These are phyloP conservation scores for Lasioglossum calceatum DNA, from an alignment of 2,888 invertebrate species.

Conservation along the genomic window DNA sequence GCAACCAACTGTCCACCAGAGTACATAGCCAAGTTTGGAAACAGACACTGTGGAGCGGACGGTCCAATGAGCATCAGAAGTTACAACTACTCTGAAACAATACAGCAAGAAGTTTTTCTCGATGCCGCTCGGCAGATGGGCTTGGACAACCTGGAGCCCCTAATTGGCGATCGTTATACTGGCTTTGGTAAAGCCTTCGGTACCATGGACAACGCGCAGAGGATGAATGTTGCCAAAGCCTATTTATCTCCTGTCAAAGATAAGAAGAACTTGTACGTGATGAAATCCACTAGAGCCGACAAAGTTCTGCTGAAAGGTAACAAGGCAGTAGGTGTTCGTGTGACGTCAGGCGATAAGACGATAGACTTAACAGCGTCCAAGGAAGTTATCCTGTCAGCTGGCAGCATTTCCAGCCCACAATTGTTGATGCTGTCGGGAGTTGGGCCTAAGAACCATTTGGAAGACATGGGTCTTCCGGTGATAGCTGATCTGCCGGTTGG, in stretches of 20 bases:
- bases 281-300: constrained; percentile 86
- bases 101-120: constrained; percentile 82
- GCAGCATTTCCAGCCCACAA: constrained; percentile 89
- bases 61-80: constrained; percentile 85
- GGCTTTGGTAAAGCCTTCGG: constrained; percentile 85
- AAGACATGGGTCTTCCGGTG: constrained; percentile 83
- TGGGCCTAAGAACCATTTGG: constrained; percentile 86
- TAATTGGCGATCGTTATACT: constrained; percentile 84
- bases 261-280: constrained; percentile 86
- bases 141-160: constrained; percentile 78
- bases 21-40: constrained; percentile 79
- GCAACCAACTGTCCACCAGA: constrained; percentile 73
- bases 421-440: constrained; percentile 89
- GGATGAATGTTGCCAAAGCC: constrained; percentile 84
- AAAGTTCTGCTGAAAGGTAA: constrained; percentile 85
- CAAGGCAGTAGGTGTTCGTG: constrained; percentile 84
- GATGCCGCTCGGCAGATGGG: constrained; percentile 85
- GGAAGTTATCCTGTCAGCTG: constrained; percentile 89
- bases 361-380: constrained; percentile 84
- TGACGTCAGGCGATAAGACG: constrained; percentile 80
- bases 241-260: constrained; percentile 84
- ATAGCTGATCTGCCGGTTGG: constrained; percentile 86
- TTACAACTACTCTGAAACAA: constrained; percentile 79
- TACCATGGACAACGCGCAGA: constrained; percentile 82
- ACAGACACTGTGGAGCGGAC: constrained; percentile 81